These are phyloP conservation scores for Helleia helle DNA, from an alignment of 2,888 invertebrate genomes.

Conservation along the genomic window DNA sequence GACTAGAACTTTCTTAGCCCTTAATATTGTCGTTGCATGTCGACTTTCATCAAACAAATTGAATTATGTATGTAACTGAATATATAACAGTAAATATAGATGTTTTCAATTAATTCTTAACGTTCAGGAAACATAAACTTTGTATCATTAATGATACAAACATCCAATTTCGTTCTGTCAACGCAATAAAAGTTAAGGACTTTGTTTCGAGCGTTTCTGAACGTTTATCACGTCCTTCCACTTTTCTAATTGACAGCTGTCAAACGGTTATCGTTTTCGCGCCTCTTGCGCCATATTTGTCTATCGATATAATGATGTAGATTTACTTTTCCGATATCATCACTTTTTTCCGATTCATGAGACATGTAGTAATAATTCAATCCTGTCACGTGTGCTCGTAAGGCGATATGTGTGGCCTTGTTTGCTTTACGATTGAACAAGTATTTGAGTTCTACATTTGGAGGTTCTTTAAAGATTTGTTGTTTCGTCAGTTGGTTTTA, in stretches of 20 bases:
- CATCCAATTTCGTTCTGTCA: constrained; percentile 20
- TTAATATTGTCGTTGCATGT: background rate
- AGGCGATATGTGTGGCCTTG: constrained; percentile 15
- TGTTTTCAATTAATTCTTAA: background rate
- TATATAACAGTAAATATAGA: background rate
- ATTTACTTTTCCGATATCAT: constrained; percentile 19
- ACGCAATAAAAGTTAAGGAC: constrained; percentile 23
- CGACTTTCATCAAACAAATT: background rate
- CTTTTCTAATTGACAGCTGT: constrained; percentile 67
- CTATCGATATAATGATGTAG: constrained; percentile 35
- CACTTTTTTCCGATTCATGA: constrained; percentile 18
- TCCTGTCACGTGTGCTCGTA: constrained; percentile 12
- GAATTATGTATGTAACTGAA: background rate
- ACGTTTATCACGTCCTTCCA: constrained; percentile 43
- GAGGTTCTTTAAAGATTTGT: constrained; percentile 3
- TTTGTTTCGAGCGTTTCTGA: constrained; percentile 26
- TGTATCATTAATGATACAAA: constrained; percentile 17
- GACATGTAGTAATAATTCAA: constrained; percentile 17
- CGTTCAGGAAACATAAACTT: constrained; percentile 9
- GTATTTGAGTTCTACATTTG: constrained; percentile 7
- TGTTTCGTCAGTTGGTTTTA: no score
- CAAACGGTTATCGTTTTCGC: constrained; percentile 56
- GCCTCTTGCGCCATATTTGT: constrained; percentile 41
- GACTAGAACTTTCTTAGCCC: background rate
- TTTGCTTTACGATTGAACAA: constrained; percentile 14